phyloP scores from a whole-genome alignment of 2,888 invertebrate species.

The Cephus nigrinus region DNA sequence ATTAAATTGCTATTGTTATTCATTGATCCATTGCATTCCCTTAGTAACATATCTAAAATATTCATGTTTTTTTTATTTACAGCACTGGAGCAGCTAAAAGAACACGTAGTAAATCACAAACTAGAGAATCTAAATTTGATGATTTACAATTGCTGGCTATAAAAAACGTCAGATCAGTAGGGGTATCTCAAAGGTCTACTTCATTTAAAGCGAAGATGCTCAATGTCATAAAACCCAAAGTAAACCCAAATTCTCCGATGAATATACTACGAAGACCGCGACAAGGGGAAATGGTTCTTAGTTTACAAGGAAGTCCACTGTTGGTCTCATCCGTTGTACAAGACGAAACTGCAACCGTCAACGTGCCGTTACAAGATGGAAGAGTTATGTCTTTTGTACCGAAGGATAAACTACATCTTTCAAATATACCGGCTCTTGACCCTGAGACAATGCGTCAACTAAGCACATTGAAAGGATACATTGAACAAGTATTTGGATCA shows the following conservation, averaged over 20 bases:
- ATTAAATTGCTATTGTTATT: too few relatives aligned
- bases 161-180: too few relatives aligned
- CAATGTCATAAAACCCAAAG: constrained; percentile 64
- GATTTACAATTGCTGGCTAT: background rate
- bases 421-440: constrained; percentile 65
- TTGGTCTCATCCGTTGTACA: constrained; percentile 68
- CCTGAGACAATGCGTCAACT: constrained; percentile 51
- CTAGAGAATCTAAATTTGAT: constrained; percentile 29
- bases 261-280: constrained; percentile 73
- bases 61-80: background rate
- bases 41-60: too few relatives aligned
- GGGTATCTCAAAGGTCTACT: too few relatives aligned
- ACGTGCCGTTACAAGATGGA: constrained; percentile 75
- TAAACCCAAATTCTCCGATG: constrained; percentile 73
- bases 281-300: constrained; percentile 75
- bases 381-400: constrained; percentile 74
- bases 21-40: too few relatives aligned
- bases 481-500: constrained; percentile 45
- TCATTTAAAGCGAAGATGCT: background rate
- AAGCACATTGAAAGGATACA: constrained; percentile 49
- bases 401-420: constrained; percentile 65
- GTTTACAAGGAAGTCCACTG: constrained; percentile 76
- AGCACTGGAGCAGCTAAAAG: constrained; percentile 2
- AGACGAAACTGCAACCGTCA: constrained; percentile 73
- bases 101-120: constrained; percentile 38